Base-by-base conservation (phyloP, 2,113 vertebrate species). In the Sinosuthora webbiana region DNA sequence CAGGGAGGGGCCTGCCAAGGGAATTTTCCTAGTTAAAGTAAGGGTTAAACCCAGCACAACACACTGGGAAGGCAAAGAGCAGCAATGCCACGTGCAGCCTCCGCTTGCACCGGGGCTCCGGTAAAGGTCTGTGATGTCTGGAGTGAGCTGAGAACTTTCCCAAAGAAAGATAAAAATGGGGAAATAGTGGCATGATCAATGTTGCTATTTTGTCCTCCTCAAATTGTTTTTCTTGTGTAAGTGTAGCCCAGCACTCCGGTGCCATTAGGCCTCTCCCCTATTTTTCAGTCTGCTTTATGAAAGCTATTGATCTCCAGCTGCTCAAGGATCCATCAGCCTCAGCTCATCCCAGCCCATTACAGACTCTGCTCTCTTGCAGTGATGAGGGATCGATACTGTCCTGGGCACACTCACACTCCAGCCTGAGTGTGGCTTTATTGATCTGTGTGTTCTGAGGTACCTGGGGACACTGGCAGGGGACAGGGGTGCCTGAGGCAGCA, bases 211-310 rank as follows among this genome's bases (percentile, higher is more conserved):
- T 89, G 83, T 62, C 37, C 44, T 89, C 76, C 64, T 95, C 83
- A 89, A 91, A 95, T 94, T 96, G 94, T 95, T 97, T 97, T 93
- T 94, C 88, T 95, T 87, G 67, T 83, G 88, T 91, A 91, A 95
- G 93, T 78, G 90, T 83, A 94, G 77, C 81, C 83, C 76, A 79
- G 84, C 86, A 45, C 78, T 94, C 71, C 37, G 30, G 83, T 92
- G 69, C 92, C 89, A 52, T 97, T 95, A 96, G 93, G 94, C 88
- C 86, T 86, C 71, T 92, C 68, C 90, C 52, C 75, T 95, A 95
- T 97, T 95, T 97, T 97, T 96, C 96, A 97, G 93, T 96, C 96
- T 96, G 92, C 84, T 83, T 96, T 95, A 96, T 95, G 97, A 97
- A 96, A 96, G 93, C 71, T 96, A 97, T 96, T 96, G 96, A 97